Evolutionary conservation across 2,888 invertebrate genomes (phyloP).

Genomic region (Drosophila bunnanda): DNA sequence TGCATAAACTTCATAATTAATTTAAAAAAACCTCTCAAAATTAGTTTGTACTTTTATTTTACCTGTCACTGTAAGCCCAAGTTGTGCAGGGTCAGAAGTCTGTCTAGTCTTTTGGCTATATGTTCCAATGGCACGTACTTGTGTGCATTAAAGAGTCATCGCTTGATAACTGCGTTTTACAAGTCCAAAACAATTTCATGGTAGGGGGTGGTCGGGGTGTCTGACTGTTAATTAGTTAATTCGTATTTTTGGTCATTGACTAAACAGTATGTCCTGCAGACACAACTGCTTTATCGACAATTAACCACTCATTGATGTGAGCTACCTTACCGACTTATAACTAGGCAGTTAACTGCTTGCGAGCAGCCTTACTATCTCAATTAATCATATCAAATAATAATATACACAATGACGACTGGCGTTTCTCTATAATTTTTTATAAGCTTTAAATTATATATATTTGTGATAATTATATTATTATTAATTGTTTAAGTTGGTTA

Average conservation of each 20-base stretch:
- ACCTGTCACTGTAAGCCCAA: neutral
- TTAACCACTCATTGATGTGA: neutral
- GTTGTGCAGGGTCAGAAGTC: conserved; percentile 14
- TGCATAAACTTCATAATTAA: too few species aligned
- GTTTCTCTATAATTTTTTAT: neutral
- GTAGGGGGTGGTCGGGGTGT: neutral
- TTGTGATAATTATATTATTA: neutral
- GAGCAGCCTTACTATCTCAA: neutral
- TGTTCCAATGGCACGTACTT: conserved; percentile 9
- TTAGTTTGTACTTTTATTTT: neutral
- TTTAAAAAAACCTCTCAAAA: neutral
- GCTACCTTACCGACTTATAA: neutral
- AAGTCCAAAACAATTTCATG: conserved; percentile 1
- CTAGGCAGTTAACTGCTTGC: conserved; percentile 4
- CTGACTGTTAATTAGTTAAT: neutral
- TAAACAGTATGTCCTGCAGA: neutral
- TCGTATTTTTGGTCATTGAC: neutral
- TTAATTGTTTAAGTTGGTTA: neutral
- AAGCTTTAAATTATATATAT: neutral
- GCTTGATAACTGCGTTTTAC: conserved; percentile 18
- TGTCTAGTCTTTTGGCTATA: conserved; percentile 4
- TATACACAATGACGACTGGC: neutral
- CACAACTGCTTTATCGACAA: neutral
- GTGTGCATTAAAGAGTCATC: conserved; percentile 14
- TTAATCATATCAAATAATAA: neutral